A percentile compares a stretch with the other conserved stretches of the same genome.
These are phyloP conservation scores for Axinella damicornis DNA, from an alignment of 37 sponge, comb jelly and placozoan species.

Conservation along the genomic window DNA sequence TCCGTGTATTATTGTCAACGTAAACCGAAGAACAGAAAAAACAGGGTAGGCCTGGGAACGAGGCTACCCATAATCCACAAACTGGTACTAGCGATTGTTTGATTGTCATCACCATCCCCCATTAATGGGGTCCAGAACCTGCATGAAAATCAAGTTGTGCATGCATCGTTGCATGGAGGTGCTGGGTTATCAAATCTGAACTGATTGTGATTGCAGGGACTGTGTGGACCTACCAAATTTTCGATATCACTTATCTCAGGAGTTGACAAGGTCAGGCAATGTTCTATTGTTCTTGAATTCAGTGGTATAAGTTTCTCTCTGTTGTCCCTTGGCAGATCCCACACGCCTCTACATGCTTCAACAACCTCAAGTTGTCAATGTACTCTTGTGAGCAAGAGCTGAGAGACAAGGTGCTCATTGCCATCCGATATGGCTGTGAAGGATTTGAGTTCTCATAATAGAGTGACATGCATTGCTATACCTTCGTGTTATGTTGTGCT, in stretches of 20 bases:
- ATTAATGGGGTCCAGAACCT: background rate
- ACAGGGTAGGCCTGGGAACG: too few species aligned
- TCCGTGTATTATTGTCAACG: too few species aligned
- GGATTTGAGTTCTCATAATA: constrained; percentile 65
- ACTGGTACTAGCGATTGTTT: too few species aligned
- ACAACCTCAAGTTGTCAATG: constrained; percentile 37
- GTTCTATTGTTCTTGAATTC: too few species aligned
- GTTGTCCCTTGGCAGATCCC: constrained; percentile 35
- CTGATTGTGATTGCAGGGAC: constrained; percentile 42
- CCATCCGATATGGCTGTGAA: constrained; percentile 72
- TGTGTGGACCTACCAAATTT: constrained; percentile 31
- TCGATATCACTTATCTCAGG: constrained; percentile 24
- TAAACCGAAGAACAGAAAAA: too few species aligned
- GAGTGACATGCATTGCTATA: too few species aligned
- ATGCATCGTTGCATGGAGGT: background rate
- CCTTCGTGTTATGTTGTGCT: too few species aligned
- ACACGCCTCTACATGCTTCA: constrained; percentile 68
- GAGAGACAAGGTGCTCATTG: constrained; percentile 63
- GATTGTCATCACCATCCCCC: too few species aligned
- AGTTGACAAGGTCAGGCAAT: constrained; percentile 40
- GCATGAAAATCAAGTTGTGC: background rate
- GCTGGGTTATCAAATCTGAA: too few species aligned
- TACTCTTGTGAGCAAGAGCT: constrained; percentile 68
- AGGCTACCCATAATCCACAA: too few species aligned
- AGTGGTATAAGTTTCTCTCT: background rate